A percentile compares a stretch with the other conserved stretches of the same genome.
phyloP scores from a whole-genome alignment of 2,113 vertebrate species.

The Sylvia atricapilla region DNA sequence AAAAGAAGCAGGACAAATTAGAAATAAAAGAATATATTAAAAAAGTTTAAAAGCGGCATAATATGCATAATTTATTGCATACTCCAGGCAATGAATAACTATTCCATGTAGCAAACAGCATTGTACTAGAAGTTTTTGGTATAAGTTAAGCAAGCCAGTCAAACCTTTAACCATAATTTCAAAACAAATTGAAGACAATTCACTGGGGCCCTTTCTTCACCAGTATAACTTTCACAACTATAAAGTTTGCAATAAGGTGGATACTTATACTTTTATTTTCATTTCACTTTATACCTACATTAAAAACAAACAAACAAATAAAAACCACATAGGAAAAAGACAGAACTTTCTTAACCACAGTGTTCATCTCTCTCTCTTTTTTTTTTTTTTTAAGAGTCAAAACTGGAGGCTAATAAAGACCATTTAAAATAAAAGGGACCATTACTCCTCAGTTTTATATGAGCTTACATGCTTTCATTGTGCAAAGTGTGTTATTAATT shows the following conservation, averaged over 20 bases:
- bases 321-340: conserved; percentile 7
- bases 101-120: neutral
- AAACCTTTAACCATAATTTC: neutral
- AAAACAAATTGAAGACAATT: conserved; percentile 17
- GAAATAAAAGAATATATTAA: neutral
- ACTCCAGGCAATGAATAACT: neutral
- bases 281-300: neutral
- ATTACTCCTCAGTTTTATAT: conserved; percentile 83
- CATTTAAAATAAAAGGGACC: conserved; percentile 84
- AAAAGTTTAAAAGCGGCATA: neutral
- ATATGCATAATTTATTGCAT: neutral
- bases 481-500: conserved; percentile 95
- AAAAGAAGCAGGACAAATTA: neutral
- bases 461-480: conserved; percentile 84
- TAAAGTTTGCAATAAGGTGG: neutral
- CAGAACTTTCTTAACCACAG: conserved; percentile 64
- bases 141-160: neutral
- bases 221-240: neutral
- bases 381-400: conserved; percentile 69
- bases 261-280: conserved; percentile 23
- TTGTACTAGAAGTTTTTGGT: neutral
- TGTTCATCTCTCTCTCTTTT: conserved; percentile 9
- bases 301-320: neutral
- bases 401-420: conserved; percentile 80
- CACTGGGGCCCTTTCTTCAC: neutral